phyloP scores from a whole-genome alignment of 92 coral and sea anemone genomes.

The Actinostola sp. region DNA sequence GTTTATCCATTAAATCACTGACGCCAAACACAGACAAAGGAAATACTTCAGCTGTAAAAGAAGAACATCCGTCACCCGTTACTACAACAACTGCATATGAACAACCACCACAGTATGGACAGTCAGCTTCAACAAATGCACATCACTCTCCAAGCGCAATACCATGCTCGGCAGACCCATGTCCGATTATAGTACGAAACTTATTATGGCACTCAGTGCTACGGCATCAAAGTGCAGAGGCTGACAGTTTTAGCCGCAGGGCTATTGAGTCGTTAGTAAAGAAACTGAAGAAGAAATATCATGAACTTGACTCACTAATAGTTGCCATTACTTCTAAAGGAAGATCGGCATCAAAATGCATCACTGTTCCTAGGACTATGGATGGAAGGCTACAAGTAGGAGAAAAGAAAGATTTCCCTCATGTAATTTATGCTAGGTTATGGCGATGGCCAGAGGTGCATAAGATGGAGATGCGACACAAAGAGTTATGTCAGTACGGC shows the following conservation, averaged over 20 bases:
- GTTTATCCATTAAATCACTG: conserved; percentile 68
- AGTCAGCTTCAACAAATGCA: conserved; percentile 61
- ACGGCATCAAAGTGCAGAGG: conserved; percentile 88
- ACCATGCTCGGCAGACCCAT: conserved; percentile 97
- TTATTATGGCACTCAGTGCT: conserved; percentile 93
- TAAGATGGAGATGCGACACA: conserved; percentile 97
- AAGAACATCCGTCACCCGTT: conserved; percentile 60
- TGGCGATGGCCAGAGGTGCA: conserved; percentile 99
- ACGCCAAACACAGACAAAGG: conserved; percentile 70
- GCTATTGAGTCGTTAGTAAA: conserved; percentile 97
- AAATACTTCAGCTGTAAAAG: conserved; percentile 46
- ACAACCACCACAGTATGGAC: conserved; percentile 52
- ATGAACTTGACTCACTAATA: conserved; percentile 94
- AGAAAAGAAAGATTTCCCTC: conserved; percentile 99
- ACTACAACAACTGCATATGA: conserved; percentile 51
- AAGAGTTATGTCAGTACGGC: conserved; percentile 96
- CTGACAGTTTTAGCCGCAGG: conserved; percentile 92
- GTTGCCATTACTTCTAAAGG: conserved; percentile 97
- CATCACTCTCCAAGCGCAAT: conserved; percentile 72
- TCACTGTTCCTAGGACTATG: conserved; percentile 97
- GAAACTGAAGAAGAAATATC: conserved; percentile 91
- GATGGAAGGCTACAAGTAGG: conserved; percentile 99
- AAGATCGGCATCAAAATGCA: conserved; percentile 96
- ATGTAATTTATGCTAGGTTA: conserved; percentile 96
- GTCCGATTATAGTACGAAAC: conserved; percentile 96